A percentile compares a stretch with the other conserved stretches of the same genome.
phyloP scores from a whole-genome alignment of 2,797 vertebrate genomes.

The Etheostoma nigrum region DNA sequence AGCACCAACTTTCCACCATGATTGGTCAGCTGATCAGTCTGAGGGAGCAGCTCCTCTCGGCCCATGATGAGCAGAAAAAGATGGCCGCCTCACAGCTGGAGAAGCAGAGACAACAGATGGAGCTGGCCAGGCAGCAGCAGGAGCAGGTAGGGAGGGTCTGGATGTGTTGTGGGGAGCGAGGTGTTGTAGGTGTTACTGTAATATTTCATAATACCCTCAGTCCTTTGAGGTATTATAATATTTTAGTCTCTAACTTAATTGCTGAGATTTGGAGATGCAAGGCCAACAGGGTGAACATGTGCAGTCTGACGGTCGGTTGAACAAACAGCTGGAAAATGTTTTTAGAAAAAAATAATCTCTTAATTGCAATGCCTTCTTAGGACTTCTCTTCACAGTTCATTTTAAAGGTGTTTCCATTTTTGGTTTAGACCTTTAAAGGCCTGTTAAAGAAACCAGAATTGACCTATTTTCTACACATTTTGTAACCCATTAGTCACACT shows the following conservation, averaged over 20 bases:
- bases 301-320: background rate
- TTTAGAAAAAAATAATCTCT: background rate
- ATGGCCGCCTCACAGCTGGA: conserved; percentile 96
- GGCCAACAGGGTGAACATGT: background rate
- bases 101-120: conserved; percentile 97
- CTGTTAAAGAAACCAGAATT: background rate
- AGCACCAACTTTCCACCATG: conserved; percentile 94
- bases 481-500: background rate
- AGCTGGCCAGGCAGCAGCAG: conserved; percentile 96
- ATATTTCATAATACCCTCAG: background rate
- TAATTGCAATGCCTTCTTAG: background rate
- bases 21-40: conserved; percentile 95
- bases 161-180: background rate
- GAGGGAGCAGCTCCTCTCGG: conserved; percentile 94
- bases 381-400: too few relatives aligned
- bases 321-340: background rate
- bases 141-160: conserved; percentile 89
- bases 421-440: background rate
- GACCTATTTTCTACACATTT: background rate
- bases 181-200: background rate
- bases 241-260: background rate
- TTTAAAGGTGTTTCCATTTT: background rate
- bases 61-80: conserved; percentile 95
- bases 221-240: background rate
- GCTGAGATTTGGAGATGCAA: background rate